These are phyloP conservation scores for Ostrea denselamellosa DNA, from an alignment of 1,140 invertebrate genomes.

Conservation along the genomic window DNA sequence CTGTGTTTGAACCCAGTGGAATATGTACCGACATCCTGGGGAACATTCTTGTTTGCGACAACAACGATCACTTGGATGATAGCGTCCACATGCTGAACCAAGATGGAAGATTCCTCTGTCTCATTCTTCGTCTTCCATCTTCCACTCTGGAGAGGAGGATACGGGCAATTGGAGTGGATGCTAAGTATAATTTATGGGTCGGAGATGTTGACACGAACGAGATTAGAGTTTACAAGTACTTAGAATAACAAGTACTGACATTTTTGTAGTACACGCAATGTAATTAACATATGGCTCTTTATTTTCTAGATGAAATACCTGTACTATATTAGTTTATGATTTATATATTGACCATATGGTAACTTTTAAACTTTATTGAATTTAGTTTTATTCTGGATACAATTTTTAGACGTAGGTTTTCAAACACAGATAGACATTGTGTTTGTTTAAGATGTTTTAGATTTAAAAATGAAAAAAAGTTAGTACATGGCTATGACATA, in stretches of 20 bases:
- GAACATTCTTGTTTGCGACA: slow-evolving; percentile 13
- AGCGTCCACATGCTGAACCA: slow-evolving; percentile 25
- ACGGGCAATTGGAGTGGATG: background rate
- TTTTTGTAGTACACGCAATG: too few relatives aligned
- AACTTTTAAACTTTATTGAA: too few relatives aligned
- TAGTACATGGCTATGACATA: too few relatives aligned
- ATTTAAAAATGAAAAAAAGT: too few relatives aligned
- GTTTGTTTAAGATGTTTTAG: too few relatives aligned
- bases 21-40: slow-evolving; percentile 18
- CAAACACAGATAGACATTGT: too few relatives aligned
- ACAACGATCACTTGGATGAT: slow-evolving; percentile 22
- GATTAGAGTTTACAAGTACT: slow-evolving; percentile 20
- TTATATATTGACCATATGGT: too few relatives aligned
- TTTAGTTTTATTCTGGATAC: too few relatives aligned
- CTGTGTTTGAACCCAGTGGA: slow-evolving; percentile 9
- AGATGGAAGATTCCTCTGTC: slow-evolving; percentile 18
- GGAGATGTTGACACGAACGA: slow-evolving; percentile 7
- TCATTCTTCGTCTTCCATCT: background rate
- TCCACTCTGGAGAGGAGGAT: slow-evolving; percentile 2
- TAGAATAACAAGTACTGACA: background rate
- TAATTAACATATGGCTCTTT: too few relatives aligned
- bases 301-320: too few relatives aligned
- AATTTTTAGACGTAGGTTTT: too few relatives aligned
- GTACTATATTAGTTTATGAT: too few relatives aligned
- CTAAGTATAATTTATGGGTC: background rate